Evolutionary conservation across 1,140 invertebrate genomes (phyloP).

Genomic region (Sitodiplosis mosellana): DNA sequence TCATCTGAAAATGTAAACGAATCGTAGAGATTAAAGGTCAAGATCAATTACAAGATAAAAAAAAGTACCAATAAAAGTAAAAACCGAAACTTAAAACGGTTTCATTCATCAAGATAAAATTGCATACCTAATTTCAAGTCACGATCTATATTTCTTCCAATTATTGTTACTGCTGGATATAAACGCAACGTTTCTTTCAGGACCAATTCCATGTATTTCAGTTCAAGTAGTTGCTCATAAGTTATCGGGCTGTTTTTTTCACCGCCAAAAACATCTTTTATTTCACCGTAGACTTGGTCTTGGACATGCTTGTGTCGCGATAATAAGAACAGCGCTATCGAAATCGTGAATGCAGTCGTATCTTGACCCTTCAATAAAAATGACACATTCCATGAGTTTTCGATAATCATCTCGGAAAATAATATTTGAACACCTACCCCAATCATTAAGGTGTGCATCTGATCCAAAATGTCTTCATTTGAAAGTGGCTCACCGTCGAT

Average conservation of each 20-base stretch:
- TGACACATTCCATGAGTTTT: constrained; percentile 2
- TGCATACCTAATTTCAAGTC: constrained; percentile 27
- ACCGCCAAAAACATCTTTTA: constrained; percentile 2
- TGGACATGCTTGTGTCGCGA: constrained; percentile 2
- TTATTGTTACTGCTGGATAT: constrained; percentile 47
- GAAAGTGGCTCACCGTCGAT: constrained; percentile 30
- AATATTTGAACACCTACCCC: constrained; percentile 26
- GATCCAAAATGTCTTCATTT: constrained; percentile 41
- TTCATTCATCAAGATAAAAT: neutral
- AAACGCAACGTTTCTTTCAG: constrained; percentile 41
- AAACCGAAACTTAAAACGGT: neutral
- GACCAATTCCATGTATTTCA: constrained; percentile 45
- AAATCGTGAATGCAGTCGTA: constrained; percentile 2
- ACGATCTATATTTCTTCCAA: constrained; percentile 42
- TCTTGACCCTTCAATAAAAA: constrained; percentile 31
- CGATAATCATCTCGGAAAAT: neutral
- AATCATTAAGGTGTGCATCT: constrained; percentile 53
- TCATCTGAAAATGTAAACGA: constrained; percentile 5
- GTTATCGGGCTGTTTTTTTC: neutral
- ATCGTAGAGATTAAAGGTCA: neutral
- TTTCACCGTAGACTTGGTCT: constrained; percentile 2
- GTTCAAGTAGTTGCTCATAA: neutral
- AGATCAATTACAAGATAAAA: neutral
- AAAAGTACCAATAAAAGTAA: neutral
- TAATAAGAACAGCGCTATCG: constrained; percentile 2